Evolutionary conservation across 2,113 vertebrate species (phyloP), one percentile per base, ranked within the genome.

Genomic region (Gymnogyps californianus): DNA sequence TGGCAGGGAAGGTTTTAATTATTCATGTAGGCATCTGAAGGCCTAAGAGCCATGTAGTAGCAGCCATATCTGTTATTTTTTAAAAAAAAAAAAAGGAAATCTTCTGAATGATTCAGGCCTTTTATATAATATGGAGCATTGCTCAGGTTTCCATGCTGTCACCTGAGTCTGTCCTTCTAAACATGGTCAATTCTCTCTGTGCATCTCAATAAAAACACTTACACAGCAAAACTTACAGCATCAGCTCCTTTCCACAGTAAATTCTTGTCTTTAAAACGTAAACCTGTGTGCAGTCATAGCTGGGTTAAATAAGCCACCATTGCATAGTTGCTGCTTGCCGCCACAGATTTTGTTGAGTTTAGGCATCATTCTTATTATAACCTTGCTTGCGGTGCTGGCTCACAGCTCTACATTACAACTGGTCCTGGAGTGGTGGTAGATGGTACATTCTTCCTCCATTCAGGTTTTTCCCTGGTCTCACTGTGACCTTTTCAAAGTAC

Each of bases 401-500:
- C 1, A 3, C 47, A 78, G 46, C 29, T 84, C 34, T 34, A 10
- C 7, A 1, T 62, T 65, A 21, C 67, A 67, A 2, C 47, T 47
- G 18, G n/a, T 81, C 46, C 59, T 57, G 76, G 64, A 70, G 44
- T 19, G 32, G 44, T 15, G 19, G 72, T 59, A 40, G 36, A 26
- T 61, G 24, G 36, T 44, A 47, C 0, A 0, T 66, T 64, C 66
- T 79, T 76, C 24, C 40, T 69, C 38, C 29, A 24, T 72, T 65
- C 84, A 74, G 61, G 40, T 72, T 93, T 89, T 93, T 42, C 78
- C 76, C 58, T 86, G 42, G 62, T 90, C 64, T 97, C 32, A 36
- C 75, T 58, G 51, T 88, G 93, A 95, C 78, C 72, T 97, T 95
- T 94, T 91, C 87, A 91, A 91, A 97, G 57, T 14, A 72, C 40